Evolutionary conservation across 2,888 invertebrate species (phyloP), one percentile per base, ranked within the genome.

Genomic region (Parasteatoda lunata): DNA sequence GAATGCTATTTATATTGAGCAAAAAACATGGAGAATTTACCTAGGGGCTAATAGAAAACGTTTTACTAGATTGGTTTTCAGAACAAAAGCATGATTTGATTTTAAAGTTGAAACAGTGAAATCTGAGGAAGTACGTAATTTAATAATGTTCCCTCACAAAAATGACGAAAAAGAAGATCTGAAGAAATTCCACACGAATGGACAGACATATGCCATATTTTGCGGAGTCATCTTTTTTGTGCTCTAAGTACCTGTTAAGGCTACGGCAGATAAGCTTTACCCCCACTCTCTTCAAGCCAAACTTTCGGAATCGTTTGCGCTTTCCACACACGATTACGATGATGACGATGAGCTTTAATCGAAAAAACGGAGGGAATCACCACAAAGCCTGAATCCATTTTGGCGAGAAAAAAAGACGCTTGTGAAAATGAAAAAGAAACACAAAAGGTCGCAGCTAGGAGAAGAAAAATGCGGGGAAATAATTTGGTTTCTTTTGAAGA

Each of bases 241-340:
- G 45, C 64, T 66, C 66, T 80, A 85, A 85, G 85, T 85, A 80
- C 77, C 85, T 77, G 80, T 75, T 76, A 76, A 66, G 80, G 30
- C 30, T 72, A 76, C 65, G 59, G 48, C 54, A 72, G 85, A 85
- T 80, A 85, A 80, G 75, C 45, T 30, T 52, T 59, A 11, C 69
- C 59, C 15, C 71, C 70, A 11, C 51, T 51, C 8, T 48, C 71
- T 45, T 11, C 13, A 72, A 72, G 65, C 75, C 77, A 64, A 30
- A 30, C 76, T 76, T 82, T 82, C 45, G 49, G 78, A 59, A 72
- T 77, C 80, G 68, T 80, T 85, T 80, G 75, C 80, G 52, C 77
- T 79, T 76, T 80, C 80, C 71, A 52, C n/a, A 70, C 79, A 66
- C 79, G 85, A 85, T 85, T 85, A 85, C 69, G 72, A 80, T 71